Evolutionary conservation across 2,113 vertebrate species (phyloP), one percentile per base, ranked within the genome.

Genomic region (Ceyx margarethae): DNA sequence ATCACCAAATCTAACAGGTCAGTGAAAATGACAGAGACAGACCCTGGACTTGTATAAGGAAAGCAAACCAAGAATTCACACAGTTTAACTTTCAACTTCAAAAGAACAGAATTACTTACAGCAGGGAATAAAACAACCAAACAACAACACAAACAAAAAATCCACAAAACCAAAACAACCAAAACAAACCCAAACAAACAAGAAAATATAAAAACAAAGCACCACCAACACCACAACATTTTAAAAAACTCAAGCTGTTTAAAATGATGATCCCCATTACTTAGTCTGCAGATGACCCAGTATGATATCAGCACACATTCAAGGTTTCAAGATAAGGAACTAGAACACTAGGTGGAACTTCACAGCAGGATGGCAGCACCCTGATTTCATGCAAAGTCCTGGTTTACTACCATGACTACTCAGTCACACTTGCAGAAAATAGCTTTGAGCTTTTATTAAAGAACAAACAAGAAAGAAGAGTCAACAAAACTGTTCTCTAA

Each of bases 401-500:
- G 67, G 56, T 95, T 95, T 92, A 87, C 92, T 92, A 89, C 75
- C 56, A 31, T 15, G 7, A 89, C 67, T 48, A 40, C 51, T 82
- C 18, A 1, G 77, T 71, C 83, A 73, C 35, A 78, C 81, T 76
- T 67, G 57, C 45, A 91, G 84, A 89, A 94, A 91, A 89, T 53
- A 93, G 87, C 89, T 89, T 67, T 91, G 60, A 89, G 91, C 71
- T 67, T 92, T 92, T 89, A 95, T 81, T 87, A 57, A 92, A 93
- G 75, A 89, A 80, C 79, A 93, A 96, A 92, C 71, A 93, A 82
- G 54, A 91, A 50, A 67, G 86, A 94, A 92, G 81, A 95, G 87
- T 95, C 91, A 95, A 95, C 87, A 95, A 93, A 92, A 95, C 64
- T 64, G 43, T 91, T 92, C 84, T 67, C 62, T 85, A 87, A 85